A percentile compares a stretch with the other conserved stretches of the same genome.
These are phyloP conservation scores for Drosophila varians DNA, from an alignment of 1,140 invertebrate species.

Conservation along the genomic window DNA sequence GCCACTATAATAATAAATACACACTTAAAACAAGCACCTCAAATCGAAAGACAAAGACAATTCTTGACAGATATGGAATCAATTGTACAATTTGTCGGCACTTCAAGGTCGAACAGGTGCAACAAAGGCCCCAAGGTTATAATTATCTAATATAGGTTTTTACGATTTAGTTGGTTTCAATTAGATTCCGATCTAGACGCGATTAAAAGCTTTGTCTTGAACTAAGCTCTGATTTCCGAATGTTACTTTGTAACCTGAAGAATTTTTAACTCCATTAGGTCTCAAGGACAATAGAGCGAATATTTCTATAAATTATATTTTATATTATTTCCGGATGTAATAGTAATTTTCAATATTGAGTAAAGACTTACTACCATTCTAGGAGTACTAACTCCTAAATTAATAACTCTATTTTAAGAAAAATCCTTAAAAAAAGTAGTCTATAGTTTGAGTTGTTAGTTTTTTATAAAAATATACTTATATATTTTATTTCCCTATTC, in stretches of 20 bases:
- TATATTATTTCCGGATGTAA: too few relatives aligned
- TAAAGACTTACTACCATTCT: too few relatives aligned
- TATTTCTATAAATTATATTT: not conserved
- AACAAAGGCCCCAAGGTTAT: slow-evolving; percentile 37
- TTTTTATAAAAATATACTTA: too few relatives aligned
- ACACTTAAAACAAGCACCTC: slow-evolving; percentile 31
- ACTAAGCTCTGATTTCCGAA: not conserved
- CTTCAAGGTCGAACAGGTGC: slow-evolving; percentile 57
- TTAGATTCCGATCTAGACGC: not conserved
- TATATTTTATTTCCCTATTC: too few relatives aligned
- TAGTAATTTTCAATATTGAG: too few relatives aligned
- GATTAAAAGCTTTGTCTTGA: slow-evolving; percentile 9
- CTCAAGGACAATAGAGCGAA: not conserved
- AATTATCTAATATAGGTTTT: slow-evolving; percentile 25
- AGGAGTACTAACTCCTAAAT: too few relatives aligned
- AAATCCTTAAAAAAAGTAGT: too few relatives aligned
- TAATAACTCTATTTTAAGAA: too few relatives aligned
- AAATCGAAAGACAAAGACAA: slow-evolving; percentile 28
- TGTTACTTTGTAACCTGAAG: not conserved
- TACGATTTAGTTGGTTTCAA: slow-evolving; percentile 25
- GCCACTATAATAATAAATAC: slow-evolving; percentile 44
- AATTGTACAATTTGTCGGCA: slow-evolving; percentile 55
- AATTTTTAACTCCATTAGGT: not conserved
- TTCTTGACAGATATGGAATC: slow-evolving; percentile 63
- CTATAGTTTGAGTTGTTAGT: too few relatives aligned